phyloP scores from a whole-genome alignment of 53 echinoderm and acorn worm species.

The Patiria pectinifera region DNA sequence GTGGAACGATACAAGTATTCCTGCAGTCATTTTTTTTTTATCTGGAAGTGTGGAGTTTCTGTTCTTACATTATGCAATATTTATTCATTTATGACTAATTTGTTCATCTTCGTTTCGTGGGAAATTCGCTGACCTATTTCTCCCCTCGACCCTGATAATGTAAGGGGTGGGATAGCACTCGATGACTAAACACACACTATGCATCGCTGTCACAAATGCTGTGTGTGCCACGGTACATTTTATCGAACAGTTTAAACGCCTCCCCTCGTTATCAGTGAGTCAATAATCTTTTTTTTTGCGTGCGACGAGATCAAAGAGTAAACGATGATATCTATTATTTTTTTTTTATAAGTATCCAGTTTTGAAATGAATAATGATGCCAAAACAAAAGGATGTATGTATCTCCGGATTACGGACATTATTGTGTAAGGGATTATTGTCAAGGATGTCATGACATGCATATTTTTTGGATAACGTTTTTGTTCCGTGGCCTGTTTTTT shows the following conservation, averaged over 20 bases:
- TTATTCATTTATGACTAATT: background rate
- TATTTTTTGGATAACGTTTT: background rate
- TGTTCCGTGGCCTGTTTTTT: background rate
- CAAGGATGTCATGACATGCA: background rate
- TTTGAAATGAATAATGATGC: background rate
- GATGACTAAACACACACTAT: background rate
- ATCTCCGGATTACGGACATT: background rate
- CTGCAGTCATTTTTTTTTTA: too few relatives aligned
- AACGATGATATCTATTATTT: background rate
- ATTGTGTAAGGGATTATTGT: background rate
- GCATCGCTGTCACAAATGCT: background rate
- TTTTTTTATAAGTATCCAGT: background rate
- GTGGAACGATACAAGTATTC: too few relatives aligned
- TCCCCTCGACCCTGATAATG: slow-evolving; percentile 1
- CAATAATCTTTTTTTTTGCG: background rate
- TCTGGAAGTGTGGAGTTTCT: background rate
- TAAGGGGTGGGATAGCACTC: background rate
- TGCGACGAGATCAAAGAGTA: background rate
- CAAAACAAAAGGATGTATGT: background rate
- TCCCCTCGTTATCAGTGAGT: background rate
- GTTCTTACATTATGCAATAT: background rate
- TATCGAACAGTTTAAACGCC: background rate
- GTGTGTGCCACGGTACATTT: background rate
- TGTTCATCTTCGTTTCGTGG: background rate
- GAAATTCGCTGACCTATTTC: background rate